Percentiles rank a stretch among this genome's conserved stretches.
phyloP scores from a whole-genome alignment of 2,113 vertebrate species.

The Ammodytes marinus region DNA sequence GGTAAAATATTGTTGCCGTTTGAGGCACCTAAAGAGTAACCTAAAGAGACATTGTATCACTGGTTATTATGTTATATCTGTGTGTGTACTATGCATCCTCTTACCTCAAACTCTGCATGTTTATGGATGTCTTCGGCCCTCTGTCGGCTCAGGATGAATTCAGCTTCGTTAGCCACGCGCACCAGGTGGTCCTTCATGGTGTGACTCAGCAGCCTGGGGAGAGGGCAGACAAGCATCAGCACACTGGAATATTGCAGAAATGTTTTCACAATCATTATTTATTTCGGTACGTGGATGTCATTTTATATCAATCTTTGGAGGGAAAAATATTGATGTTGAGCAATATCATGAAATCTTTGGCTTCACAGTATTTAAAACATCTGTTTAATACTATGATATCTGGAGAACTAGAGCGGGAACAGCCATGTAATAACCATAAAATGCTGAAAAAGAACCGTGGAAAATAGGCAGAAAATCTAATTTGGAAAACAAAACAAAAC shows the following conservation, averaged over 20 bases:
- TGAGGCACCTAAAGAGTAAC: not conserved
- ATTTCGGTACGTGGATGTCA: not conserved
- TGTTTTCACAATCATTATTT: not conserved
- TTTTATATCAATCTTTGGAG: not conserved
- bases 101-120: conserved; percentile 98
- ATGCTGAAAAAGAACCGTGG: conserved; percentile 61
- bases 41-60: not conserved
- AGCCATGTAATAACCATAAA: conserved; percentile 72
- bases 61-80: not conserved
- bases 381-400: conserved; percentile 38
- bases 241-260: not conserved
- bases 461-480: conserved; percentile 81
- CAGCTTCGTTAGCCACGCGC: conserved; percentile 97
- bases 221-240: conserved; percentile 32
- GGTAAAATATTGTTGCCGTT: not conserved
- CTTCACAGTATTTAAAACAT: conserved; percentile 42
- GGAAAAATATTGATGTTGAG: not conserved
- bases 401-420: conserved; percentile 37
- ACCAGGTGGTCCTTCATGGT: conserved; percentile 99
- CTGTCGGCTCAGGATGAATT: conserved; percentile 97
- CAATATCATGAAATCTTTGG: conserved; percentile 22
- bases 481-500: conserved; percentile 63
- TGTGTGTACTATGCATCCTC: conserved; percentile 26
- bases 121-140: conserved; percentile 97
- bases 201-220: conserved; percentile 93